These are phyloP conservation scores for Sarcophaga peregrina DNA, from an alignment of 1,140 invertebrate genomes.

Conservation along the genomic window DNA sequence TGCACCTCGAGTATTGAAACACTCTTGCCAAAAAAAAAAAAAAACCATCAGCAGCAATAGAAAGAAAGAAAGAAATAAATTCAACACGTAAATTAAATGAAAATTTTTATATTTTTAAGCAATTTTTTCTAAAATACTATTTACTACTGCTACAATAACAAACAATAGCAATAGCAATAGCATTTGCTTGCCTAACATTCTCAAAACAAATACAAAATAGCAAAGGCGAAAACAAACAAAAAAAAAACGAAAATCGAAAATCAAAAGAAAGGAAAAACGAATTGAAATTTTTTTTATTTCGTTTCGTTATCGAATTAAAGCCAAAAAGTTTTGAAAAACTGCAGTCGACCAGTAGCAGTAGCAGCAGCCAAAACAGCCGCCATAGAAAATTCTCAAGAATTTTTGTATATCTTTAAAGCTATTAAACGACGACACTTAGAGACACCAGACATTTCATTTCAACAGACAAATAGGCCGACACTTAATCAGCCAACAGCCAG, in stretches of 20 bases:
- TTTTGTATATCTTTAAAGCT: no score
- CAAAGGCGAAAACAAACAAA: not conserved
- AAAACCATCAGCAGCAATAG: not conserved
- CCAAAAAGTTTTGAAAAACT: not conserved
- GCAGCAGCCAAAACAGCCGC: no score
- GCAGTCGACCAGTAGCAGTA: not conserved
- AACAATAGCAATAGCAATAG: not conserved
- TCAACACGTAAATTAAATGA: not conserved
- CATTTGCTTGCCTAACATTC: conserved; percentile 6
- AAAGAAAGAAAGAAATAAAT: not conserved
- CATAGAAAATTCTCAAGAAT: not conserved
- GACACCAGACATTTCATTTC: no score
- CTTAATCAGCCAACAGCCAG: not conserved
- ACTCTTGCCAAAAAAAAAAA: not conserved
- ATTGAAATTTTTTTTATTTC: no score
- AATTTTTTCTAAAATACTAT: not conserved
- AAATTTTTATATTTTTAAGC: conserved; percentile 6
- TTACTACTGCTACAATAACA: not conserved
- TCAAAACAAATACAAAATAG: not conserved
- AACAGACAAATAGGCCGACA: not conserved
- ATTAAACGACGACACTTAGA: not conserved
- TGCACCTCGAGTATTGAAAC: not conserved
- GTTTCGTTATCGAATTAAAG: no score
- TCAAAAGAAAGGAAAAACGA: no score
- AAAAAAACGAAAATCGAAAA: no score